Conservation (phyloP, 2,888 invertebrate species). For the Dryomyza anilis region DNA sequence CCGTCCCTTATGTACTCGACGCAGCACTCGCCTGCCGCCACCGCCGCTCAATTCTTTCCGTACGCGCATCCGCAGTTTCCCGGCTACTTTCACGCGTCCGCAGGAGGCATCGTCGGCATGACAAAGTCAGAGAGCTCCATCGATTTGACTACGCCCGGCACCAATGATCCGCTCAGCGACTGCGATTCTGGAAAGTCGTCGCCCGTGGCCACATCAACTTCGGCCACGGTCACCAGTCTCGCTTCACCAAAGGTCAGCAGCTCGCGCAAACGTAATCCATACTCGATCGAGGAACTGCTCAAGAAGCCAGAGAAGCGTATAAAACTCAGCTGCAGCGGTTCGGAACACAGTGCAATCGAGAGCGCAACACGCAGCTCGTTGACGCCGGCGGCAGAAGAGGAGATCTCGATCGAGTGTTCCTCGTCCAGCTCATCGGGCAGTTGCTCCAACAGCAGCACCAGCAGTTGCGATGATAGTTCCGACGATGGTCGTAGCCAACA, state of each 20-base stretch:
- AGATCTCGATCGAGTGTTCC: slow-evolving; percentile 30
- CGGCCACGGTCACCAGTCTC: slow-evolving; percentile 43
- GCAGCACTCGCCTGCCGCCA: slow-evolving; percentile 49
- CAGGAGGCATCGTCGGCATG: slow-evolving; percentile 38
- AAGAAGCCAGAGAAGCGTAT: slow-evolving; percentile 75
- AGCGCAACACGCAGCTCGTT: background rate
- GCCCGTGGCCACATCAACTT: slow-evolving; percentile 47
- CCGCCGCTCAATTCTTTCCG: slow-evolving; percentile 47
- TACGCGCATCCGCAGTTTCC: slow-evolving; percentile 46
- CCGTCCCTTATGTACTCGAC: slow-evolving; percentile 59
- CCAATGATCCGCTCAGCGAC: slow-evolving; percentile 55
- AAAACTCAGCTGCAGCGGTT: slow-evolving; percentile 34
- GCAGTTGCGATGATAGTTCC: slow-evolving; percentile 36
- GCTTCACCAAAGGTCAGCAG: slow-evolving; percentile 35
- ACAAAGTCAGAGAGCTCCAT: slow-evolving; percentile 59
- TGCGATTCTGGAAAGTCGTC: slow-evolving; percentile 61
- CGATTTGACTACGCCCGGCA: slow-evolving; percentile 53
- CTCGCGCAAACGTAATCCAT: slow-evolving; percentile 73
- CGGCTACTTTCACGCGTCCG: slow-evolving; percentile 40
- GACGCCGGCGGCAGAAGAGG: slow-evolving; percentile 30
- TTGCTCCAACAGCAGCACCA: slow-evolving; percentile 34
- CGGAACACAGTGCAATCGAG: background rate
- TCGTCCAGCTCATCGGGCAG: slow-evolving; percentile 31
- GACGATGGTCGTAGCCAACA: slow-evolving; percentile 33
- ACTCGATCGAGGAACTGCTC: slow-evolving; percentile 84